Percentiles rank a stretch among this genome's conserved stretches.
phyloP scores from a whole-genome alignment of 1,140 invertebrate genomes.

The Odontomachus brunneus region DNA sequence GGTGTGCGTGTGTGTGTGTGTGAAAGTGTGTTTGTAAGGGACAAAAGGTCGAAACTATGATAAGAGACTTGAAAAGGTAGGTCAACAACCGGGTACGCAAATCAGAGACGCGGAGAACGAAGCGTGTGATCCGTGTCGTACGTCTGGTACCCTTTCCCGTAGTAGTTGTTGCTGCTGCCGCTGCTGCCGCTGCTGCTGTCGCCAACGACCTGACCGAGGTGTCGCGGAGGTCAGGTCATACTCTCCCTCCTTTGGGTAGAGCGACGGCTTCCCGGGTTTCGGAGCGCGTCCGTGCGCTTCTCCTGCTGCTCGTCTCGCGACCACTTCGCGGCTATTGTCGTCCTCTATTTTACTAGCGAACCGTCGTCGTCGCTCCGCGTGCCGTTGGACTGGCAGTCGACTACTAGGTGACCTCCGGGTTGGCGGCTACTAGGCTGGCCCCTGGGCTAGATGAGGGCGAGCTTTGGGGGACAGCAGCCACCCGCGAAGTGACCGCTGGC shows the following conservation, averaged over 20 bases:
- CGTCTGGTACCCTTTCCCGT: slow-evolving; percentile 45
- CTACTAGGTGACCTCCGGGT: slow-evolving; percentile 80
- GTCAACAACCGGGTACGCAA: slow-evolving; percentile 53
- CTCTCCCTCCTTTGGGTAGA: slow-evolving; percentile 14
- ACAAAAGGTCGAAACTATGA: slow-evolving; percentile 30
- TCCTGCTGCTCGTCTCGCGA: not conserved
- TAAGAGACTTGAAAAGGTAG: slow-evolving; percentile 25
- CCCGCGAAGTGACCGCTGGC: slow-evolving; percentile 83
- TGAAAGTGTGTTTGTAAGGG: not conserved
- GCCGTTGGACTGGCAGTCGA: slow-evolving; percentile 74
- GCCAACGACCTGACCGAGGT: slow-evolving; percentile 24
- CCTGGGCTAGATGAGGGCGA: slow-evolving; percentile 86
- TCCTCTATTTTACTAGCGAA: slow-evolving; percentile 70
- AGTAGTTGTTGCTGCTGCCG: slow-evolving; percentile 1
- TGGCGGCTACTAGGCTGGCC: slow-evolving; percentile 83
- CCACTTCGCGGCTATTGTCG: not conserved
- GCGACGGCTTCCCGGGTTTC: not conserved
- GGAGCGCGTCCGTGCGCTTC: not conserved
- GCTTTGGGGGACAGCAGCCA: slow-evolving; percentile 85
- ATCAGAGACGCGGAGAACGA: slow-evolving; percentile 63
- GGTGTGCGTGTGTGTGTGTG: no score
- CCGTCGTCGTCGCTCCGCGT: slow-evolving; percentile 59
- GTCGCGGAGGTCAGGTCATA: not conserved
- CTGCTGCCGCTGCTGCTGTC: not conserved
- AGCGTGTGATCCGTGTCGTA: slow-evolving; percentile 60